A percentile compares a stretch with the other conserved stretches of the same genome.
These are phyloP conservation scores for Centropus bengalensis DNA, from an alignment of 2,113 vertebrate species.

Conservation along the genomic window DNA sequence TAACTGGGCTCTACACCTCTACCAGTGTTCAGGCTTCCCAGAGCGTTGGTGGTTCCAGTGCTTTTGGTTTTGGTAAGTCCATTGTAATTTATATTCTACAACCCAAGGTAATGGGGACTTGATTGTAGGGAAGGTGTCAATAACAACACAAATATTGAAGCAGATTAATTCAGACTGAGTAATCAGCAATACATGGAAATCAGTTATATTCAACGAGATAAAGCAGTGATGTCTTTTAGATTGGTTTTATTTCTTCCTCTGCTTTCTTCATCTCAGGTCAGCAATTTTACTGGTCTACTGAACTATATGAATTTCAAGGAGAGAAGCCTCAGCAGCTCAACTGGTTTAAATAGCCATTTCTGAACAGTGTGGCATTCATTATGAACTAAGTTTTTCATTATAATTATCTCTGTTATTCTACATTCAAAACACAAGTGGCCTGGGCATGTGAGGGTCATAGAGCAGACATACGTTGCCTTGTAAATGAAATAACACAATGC, in stretches of 20 bases:
- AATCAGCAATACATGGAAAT: not conserved
- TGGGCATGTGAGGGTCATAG: not conserved
- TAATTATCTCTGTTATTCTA: not conserved
- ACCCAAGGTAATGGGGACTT: not conserved
- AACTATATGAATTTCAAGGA: not conserved
- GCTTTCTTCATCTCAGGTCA: not conserved
- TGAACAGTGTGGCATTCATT: not conserved
- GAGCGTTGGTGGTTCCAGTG: slow-evolving; percentile 87
- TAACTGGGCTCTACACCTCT: slow-evolving; percentile 97
- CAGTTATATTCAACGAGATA: not conserved
- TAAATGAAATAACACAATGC: not conserved
- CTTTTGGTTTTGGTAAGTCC: slow-evolving; percentile 95
- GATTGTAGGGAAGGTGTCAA: not conserved
- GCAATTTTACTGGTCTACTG: not conserved
- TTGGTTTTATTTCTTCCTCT: not conserved
- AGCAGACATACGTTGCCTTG: not conserved
- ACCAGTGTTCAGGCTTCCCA: slow-evolving; percentile 92
- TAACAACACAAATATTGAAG: not conserved
- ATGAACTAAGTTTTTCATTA: not conserved
- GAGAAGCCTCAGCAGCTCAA: not conserved
- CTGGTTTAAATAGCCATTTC: not conserved
- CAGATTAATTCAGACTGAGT: not conserved
- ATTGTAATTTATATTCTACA: not conserved
- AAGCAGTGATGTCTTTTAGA: not conserved
- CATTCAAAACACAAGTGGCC: not conserved